These are phyloP conservation scores for Spheniscus mendiculus DNA, from an alignment of 2,113 vertebrate genomes.

Conservation along the genomic window DNA sequence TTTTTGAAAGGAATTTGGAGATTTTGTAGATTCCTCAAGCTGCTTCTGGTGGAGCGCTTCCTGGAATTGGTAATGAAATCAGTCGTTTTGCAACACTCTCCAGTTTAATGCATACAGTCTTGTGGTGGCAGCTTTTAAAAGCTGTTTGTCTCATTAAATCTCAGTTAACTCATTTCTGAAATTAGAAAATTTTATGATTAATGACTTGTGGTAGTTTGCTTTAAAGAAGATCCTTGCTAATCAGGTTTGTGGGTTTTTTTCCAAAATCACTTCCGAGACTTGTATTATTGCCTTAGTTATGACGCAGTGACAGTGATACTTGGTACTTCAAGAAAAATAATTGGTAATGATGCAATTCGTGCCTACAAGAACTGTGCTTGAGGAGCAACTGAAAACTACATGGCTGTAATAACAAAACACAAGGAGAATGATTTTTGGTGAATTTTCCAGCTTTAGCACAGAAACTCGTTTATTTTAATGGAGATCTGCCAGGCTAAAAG, in stretches of 20 bases:
- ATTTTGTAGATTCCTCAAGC: not conserved
- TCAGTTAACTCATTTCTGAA: constrained; percentile 40
- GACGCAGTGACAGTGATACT: not conserved
- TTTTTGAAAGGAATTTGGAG: not conserved
- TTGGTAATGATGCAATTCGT: not conserved
- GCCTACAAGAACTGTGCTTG: not conserved
- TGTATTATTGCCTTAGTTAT: not conserved
- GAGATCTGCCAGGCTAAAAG: not conserved
- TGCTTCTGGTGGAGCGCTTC: not conserved
- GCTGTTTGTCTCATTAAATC: constrained; percentile 31
- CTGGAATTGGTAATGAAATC: not conserved
- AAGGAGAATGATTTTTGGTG: not conserved
- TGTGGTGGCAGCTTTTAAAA: not conserved
- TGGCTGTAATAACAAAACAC: not conserved
- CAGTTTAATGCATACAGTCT: not conserved
- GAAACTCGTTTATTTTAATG: not conserved
- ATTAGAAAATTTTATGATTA: constrained; percentile 48
- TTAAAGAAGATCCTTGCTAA: not conserved
- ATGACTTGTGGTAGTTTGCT: not conserved
- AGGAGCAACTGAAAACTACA: not conserved
- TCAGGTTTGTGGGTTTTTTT: not conserved
- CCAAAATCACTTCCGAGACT: constrained; percentile 1
- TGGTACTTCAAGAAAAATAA: not conserved
- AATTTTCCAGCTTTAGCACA: not conserved
- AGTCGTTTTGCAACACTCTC: not conserved